Evolutionary conservation across 2,113 vertebrate species (phyloP).

Genomic region (Potamarius usumacintae): DNA sequence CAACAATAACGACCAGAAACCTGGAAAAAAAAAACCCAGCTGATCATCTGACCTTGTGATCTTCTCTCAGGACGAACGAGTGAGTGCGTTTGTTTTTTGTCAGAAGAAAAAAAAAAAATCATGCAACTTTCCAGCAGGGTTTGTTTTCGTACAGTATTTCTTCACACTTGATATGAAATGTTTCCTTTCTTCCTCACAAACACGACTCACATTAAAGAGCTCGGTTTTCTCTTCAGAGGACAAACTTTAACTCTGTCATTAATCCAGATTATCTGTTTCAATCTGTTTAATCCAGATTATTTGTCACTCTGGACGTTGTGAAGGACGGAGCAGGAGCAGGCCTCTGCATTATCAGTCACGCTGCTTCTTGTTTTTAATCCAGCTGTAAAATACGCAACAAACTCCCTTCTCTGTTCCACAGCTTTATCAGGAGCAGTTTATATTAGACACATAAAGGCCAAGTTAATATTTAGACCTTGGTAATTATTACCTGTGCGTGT

Average conservation of each 20-base stretch:
- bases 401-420: not conserved
- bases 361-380: not conserved
- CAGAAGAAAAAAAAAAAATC: not conserved
- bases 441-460: not conserved
- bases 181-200: not conserved
- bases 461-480: not conserved
- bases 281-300: too few relatives aligned
- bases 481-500: not conserved
- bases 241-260: not conserved
- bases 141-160: not conserved
- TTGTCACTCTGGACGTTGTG: not conserved
- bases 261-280: not conserved
- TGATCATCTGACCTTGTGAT: not conserved
- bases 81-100: not conserved
- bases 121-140: not conserved
- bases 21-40: constrained; percentile 8
- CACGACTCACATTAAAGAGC: not conserved
- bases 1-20: constrained; percentile 2
- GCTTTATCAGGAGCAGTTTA: not conserved
- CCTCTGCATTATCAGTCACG: not conserved
- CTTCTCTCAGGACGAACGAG: not conserved
- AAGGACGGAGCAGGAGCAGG: constrained; percentile 7
- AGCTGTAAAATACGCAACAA: not conserved
- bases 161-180: not conserved
- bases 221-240: constrained; percentile 6